Percentiles rank a stretch among this genome's conserved stretches.
Conservation (phyloP, 2,888 invertebrate species). For the Hymenopus coronatus region DNA sequence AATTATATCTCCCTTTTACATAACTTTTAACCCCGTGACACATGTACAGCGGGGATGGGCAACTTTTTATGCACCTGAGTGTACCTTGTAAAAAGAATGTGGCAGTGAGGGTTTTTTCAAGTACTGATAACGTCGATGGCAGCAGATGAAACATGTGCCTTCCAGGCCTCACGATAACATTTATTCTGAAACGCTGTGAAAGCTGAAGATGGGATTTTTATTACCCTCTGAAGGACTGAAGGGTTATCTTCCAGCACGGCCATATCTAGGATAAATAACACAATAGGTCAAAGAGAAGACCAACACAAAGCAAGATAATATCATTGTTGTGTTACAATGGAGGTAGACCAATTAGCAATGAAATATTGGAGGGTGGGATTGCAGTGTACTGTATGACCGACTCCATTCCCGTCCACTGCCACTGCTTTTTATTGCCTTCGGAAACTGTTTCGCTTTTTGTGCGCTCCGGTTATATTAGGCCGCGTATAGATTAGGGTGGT, state of each 20-base stretch:
- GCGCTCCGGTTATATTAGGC: neutral
- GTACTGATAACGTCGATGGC: too few relatives aligned
- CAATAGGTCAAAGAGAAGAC: constrained; percentile 11
- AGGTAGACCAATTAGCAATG: constrained; percentile 10
- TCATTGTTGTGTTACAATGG: constrained; percentile 16
- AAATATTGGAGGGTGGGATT: neutral
- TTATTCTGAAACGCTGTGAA: neutral
- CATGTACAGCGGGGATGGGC: too few relatives aligned
- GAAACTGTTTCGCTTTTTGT: neutral
- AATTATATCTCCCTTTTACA: too few relatives aligned
- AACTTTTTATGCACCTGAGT: too few relatives aligned
- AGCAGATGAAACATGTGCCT: too few relatives aligned
- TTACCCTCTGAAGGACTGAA: neutral
- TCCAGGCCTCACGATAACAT: neutral
- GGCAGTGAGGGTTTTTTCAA: too few relatives aligned
- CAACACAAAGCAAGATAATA: constrained; percentile 15
- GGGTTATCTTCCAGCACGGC: neutral
- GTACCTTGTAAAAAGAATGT: too few relatives aligned
- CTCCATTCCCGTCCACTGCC: neutral
- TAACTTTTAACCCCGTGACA: too few relatives aligned
- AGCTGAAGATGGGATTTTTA: neutral
- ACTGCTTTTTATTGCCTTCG: constrained; percentile 2
- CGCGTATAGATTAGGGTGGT: neutral
- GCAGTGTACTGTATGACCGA: neutral
- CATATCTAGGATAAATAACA: constrained; percentile 8